phyloP scores from a whole-genome alignment of 1,140 invertebrate genomes.

The Rhagoletis zephyria region DNA sequence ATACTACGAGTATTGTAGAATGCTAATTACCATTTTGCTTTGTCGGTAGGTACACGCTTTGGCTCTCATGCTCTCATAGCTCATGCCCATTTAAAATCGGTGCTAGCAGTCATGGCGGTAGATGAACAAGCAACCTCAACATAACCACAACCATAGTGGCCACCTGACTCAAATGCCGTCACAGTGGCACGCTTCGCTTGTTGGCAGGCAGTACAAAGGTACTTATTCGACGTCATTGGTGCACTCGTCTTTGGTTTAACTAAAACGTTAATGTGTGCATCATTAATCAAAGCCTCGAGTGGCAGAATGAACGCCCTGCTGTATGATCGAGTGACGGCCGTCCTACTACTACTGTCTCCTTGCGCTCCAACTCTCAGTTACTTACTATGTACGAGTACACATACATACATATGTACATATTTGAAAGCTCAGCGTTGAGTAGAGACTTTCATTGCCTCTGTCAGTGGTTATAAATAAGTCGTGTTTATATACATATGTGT shows the following conservation, averaged over 20 bases:
- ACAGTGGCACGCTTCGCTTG: background rate
- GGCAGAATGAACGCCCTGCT: background rate
- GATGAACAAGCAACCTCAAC: background rate
- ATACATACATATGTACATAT: no score
- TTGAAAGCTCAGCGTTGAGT: no score
- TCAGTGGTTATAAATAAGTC: no score
- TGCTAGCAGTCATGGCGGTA: background rate
- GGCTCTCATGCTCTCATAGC: no score
- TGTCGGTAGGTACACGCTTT: background rate
- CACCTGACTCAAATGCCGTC: background rate
- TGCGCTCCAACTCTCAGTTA: background rate
- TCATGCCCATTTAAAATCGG: no score
- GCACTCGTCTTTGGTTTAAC: constrained; percentile 6
- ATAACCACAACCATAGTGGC: background rate
- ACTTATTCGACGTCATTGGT: background rate
- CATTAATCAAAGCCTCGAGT: constrained; percentile 38
- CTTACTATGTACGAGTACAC: background rate
- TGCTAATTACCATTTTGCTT: constrained; percentile 43
- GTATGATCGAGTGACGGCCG: background rate
- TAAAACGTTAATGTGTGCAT: constrained; percentile 46
- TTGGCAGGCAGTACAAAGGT: background rate
- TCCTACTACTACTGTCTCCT: background rate
- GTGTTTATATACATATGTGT: no score
- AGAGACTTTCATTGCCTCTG: no score
- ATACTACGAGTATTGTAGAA: background rate